Base-by-base conservation (phyloP, 2,797 vertebrate species). In the Amblyraja radiata region DNA sequence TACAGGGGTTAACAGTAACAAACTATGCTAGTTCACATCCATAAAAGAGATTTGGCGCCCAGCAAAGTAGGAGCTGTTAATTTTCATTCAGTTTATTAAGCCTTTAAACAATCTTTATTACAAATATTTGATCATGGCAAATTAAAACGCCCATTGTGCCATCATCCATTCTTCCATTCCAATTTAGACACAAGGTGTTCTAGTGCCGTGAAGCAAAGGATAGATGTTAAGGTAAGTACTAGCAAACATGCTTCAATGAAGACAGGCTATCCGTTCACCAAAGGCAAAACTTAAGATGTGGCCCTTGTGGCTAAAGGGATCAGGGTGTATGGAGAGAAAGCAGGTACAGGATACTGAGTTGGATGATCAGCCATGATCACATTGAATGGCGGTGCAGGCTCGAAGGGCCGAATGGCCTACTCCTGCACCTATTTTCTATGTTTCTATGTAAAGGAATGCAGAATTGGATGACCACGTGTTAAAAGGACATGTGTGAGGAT, bases 71-170 rank as follows among this genome's bases (percentile, higher is more conserved):
- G 46, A 68, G 73, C 23, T 74, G 21, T 76, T 73, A 1, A 74
- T 58, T 92, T 74, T 92, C 71, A 92, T 92, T 76, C 71, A 92
- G 68, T 25, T 54, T 74, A 58, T 92, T 92, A 74, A 88, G n/a
- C 14, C 84, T 88, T 88, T 68, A 88, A 68, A 68, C 16, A 36
- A 68, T 36, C 63, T 63, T 63, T 21, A 65, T 7, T 25, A 92
- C 39, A 92, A 92, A 28, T 54, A 28, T 92, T 92, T 21, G n/a
- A 65, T 21, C 84, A 68, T 68, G n/a, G n/a, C 84, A 92, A 92
- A 76, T 46, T 25, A 58, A 76, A 92, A 92, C 6, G 23, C 25
- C 54, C 39, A 63, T 86, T 76, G 11, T 76, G 32, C 8, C 11
- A 21, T 46, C 32, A 54, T 74, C 39, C 63, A 73, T 16, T 65